A percentile compares a stretch with the other conserved stretches of the same genome.
These are phyloP conservation scores for Ophion ellenae DNA, from an alignment of 2,888 invertebrate genomes.

Conservation along the genomic window DNA sequence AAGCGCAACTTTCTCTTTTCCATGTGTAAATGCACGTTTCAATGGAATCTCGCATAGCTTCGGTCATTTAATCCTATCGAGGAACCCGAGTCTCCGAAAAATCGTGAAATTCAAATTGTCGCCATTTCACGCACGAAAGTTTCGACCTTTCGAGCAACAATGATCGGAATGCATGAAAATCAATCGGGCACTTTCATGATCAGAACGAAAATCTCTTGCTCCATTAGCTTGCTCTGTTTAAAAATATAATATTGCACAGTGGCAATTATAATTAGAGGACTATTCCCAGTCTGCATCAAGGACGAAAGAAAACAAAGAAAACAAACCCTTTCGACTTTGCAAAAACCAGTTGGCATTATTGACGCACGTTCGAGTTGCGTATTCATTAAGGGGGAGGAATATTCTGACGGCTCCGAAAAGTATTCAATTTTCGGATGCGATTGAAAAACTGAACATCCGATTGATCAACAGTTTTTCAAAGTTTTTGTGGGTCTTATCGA, in stretches of 20 bases:
- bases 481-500: background rate
- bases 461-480: background rate
- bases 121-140: background rate
- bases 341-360: background rate
- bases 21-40: conserved; percentile 15
- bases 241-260: too few species aligned
- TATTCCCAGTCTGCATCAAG: too few species aligned
- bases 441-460: background rate
- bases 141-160: background rate
- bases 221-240: background rate
- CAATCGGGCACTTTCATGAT: background rate
- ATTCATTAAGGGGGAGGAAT: background rate
- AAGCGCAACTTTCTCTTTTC: background rate
- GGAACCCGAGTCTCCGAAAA: background rate
- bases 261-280: too few species aligned
- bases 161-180: background rate
- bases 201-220: background rate
- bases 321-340: background rate
- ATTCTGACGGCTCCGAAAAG: background rate
- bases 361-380: too few species aligned
- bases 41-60: conserved; percentile 6
- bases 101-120: background rate
- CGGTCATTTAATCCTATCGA: background rate
- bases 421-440: background rate
- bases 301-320: background rate